A percentile compares a stretch with the other conserved stretches of the same genome.
These are phyloP conservation scores for Hermetia illucens DNA, from an alignment of 1,140 invertebrate genomes.

Conservation along the genomic window DNA sequence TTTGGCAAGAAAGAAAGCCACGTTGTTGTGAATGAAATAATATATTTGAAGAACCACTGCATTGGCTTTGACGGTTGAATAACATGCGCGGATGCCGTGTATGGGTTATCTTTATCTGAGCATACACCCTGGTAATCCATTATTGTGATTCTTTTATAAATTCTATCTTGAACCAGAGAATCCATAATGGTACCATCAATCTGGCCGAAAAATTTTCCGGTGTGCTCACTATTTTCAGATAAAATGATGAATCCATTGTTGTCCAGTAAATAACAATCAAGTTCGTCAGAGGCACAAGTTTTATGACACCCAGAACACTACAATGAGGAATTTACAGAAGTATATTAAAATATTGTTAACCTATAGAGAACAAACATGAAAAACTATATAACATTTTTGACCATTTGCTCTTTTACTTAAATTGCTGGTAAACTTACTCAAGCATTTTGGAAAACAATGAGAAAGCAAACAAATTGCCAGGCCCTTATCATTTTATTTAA, in stretches of 20 bases:
- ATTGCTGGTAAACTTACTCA: too few relatives aligned
- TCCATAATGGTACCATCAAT: constrained; percentile 93
- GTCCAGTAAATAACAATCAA: constrained; percentile 85
- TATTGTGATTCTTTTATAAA: constrained; percentile 73
- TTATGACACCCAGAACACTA: constrained; percentile 68
- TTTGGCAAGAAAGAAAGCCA: constrained; percentile 23
- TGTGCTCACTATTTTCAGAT: constrained; percentile 69
- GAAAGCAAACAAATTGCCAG: too few relatives aligned
- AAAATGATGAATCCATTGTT: constrained; percentile 90
- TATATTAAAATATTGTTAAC: constrained; percentile 2
- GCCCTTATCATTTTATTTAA: constrained; percentile 2
- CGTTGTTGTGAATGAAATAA: constrained; percentile 18
- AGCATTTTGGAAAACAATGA: too few relatives aligned
- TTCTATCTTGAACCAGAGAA: constrained; percentile 75
- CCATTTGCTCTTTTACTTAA: too few relatives aligned
- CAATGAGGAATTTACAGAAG: constrained; percentile 19
- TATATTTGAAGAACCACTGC: constrained; percentile 22
- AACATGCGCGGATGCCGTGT: constrained; percentile 38
- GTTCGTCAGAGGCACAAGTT: constrained; percentile 68
- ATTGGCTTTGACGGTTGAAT: constrained; percentile 16
- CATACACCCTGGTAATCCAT: constrained; percentile 83
- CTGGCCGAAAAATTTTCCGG: constrained; percentile 80
- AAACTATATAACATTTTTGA: constrained; percentile 3
- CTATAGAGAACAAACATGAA: neutral
- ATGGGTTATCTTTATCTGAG: constrained; percentile 56